Conservation (phyloP, 2,113 vertebrate genomes). For the Laticauda colubrina region DNA sequence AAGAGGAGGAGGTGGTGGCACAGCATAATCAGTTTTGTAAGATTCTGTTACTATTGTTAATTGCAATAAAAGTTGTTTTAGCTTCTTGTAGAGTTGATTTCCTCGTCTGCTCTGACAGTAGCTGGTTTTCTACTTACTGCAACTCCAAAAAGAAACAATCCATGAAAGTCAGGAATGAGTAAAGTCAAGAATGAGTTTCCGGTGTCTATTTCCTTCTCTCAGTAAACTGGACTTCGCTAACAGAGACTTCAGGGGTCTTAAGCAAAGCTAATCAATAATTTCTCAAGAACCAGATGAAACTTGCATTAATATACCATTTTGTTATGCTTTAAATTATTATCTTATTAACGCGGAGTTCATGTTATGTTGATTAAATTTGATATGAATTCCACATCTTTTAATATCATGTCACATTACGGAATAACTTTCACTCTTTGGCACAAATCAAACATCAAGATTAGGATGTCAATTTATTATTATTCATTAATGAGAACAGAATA, state of each 20-base stretch:
- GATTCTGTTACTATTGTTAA: not conserved
- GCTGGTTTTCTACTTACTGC: not conserved
- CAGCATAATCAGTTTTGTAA: not conserved
- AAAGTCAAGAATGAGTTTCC: not conserved
- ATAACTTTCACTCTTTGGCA: not conserved
- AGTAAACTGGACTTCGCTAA: not conserved
- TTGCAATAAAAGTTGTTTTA: not conserved
- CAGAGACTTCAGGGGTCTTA: not conserved
- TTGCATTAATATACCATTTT: not conserved
- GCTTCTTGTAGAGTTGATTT: not conserved
- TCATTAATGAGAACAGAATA: not conserved
- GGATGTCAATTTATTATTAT: not conserved
- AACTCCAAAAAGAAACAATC: not conserved
- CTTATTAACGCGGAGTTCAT: not conserved
- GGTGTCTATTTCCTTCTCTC: not conserved
- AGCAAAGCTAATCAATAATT: not conserved
- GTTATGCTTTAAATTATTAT: not conserved
- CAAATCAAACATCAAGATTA: not conserved
- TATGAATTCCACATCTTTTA: not conserved
- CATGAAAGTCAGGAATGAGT: not conserved
- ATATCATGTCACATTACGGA: not conserved
- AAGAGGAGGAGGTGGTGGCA: not conserved
- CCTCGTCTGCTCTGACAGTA: not conserved
- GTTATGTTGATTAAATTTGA: not conserved
- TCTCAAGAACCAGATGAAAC: not conserved